Conservation (phyloP, 2,113 vertebrate genomes). For the Mus spicilegus region DNA sequence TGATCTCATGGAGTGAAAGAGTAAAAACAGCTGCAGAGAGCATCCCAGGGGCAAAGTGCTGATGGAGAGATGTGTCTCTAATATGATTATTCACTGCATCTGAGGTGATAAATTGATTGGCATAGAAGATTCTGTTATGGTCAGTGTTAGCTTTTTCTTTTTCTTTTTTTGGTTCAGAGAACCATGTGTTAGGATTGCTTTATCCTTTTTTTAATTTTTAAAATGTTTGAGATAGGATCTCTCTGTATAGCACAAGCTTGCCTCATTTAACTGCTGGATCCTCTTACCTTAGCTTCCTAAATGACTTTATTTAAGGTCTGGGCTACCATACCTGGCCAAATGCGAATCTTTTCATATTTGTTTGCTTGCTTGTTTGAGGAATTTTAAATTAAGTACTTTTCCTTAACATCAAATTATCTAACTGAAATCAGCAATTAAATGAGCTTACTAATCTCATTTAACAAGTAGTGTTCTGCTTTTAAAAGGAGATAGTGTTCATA, state of each 20-base stretch:
- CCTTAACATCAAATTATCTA: slow-evolving; percentile 26
- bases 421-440: slow-evolving; percentile 14
- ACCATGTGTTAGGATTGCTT: background rate
- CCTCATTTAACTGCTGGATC: background rate
- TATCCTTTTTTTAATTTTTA: background rate
- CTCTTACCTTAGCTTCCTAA: background rate
- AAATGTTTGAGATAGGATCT: background rate
- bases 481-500: background rate
- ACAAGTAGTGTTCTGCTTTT: background rate
- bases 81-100: background rate
- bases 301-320: background rate
- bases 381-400: slow-evolving; percentile 16
- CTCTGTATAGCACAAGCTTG: background rate
- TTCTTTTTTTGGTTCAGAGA: background rate
- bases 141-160: slow-evolving; percentile 15
- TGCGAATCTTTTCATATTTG: background rate
- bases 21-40: slow-evolving; percentile 1
- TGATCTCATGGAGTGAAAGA: background rate
- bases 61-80: background rate
- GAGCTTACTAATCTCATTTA: slow-evolving; percentile 6
- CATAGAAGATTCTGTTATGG: slow-evolving; percentile 37
- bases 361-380: slow-evolving; percentile 17
- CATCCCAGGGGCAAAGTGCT: background rate
- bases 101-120: background rate
- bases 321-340: background rate